Evolutionary conservation across 2,797 vertebrate genomes (phyloP).

Genomic region (Enteromius treurensis): DNA sequence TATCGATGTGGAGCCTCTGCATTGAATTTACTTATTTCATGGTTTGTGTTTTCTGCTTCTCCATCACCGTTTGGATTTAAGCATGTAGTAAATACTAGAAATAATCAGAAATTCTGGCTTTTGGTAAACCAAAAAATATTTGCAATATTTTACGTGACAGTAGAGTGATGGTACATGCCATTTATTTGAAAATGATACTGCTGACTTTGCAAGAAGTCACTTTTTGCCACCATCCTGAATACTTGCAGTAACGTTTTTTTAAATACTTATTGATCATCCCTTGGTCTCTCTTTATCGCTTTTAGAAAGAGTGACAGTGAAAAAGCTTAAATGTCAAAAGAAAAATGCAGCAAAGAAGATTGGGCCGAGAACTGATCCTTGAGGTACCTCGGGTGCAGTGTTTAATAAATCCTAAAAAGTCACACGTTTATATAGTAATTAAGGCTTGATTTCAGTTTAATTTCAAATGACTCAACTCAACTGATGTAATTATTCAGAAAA

Average conservation of each 20-base stretch:
- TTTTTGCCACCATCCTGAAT: not conserved
- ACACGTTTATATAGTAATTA: not conserved
- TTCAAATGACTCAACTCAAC: not conserved
- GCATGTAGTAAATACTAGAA: not conserved
- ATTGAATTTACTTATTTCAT: not conserved
- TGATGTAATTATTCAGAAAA: not conserved
- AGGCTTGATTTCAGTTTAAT: not conserved
- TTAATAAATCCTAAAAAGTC: not conserved
- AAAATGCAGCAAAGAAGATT: not conserved
- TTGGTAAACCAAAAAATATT: not conserved
- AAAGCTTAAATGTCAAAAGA: not conserved
- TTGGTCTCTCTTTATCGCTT: not conserved
- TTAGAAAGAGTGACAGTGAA: not conserved
- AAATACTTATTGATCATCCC: not conserved
- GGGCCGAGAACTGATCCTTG: not conserved
- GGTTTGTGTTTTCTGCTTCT: not conserved
- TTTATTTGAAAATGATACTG: not conserved
- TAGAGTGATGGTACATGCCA: not conserved
- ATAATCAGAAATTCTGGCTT: not conserved
- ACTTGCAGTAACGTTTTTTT: not conserved
- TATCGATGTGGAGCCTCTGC: not conserved
- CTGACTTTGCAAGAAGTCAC: not conserved
- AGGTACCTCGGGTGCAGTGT: not conserved
- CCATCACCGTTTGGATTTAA: not conserved
- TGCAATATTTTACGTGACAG: not conserved